phyloP scores from a whole-genome alignment of 1,140 invertebrate genomes.

The Cydia amplana region DNA sequence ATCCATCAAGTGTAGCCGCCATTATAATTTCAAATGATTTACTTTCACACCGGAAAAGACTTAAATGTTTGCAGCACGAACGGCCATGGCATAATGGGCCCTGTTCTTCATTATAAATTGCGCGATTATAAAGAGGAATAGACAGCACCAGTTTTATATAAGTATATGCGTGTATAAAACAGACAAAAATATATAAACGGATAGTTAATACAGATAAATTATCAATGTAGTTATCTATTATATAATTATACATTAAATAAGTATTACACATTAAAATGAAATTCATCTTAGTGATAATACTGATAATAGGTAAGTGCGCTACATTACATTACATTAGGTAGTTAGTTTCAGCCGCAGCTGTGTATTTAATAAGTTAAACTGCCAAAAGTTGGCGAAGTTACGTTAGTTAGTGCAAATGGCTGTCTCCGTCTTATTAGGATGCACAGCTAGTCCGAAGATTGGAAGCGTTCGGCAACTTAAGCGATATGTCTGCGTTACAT shows the following conservation, averaged over 20 bases:
- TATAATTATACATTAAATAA: neutral
- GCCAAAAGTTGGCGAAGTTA: conserved; percentile 22
- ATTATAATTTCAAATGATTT: conserved; percentile 59
- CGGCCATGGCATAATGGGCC: conserved; percentile 40
- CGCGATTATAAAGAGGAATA: conserved; percentile 45
- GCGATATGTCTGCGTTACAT: conserved; percentile 17
- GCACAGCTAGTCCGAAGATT: conserved; percentile 21
- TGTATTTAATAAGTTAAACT: conserved; percentile 28
- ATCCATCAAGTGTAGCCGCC: conserved; percentile 59
- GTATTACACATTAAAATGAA: neutral
- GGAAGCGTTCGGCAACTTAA: conserved; percentile 17
- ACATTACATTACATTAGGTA: neutral
- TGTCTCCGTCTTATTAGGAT: conserved; percentile 23
- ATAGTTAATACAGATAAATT: no score
- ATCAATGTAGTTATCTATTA: no score
- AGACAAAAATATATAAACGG: no score
- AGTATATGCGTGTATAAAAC: no score
- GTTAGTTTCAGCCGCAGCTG: neutral
- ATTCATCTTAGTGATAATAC: neutral
- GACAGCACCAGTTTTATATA: conserved; percentile 3
- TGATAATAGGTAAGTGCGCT: neutral
- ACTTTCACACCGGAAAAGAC: conserved; percentile 44
- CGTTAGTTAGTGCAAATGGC: conserved; percentile 25
- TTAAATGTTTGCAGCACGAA: conserved; percentile 41
- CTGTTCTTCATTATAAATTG: conserved; percentile 52